A percentile compares a stretch with the other conserved stretches of the same genome.
phyloP scores from a whole-genome alignment of 1,140 invertebrate species.

The Panagrolaimus sp. region DNA sequence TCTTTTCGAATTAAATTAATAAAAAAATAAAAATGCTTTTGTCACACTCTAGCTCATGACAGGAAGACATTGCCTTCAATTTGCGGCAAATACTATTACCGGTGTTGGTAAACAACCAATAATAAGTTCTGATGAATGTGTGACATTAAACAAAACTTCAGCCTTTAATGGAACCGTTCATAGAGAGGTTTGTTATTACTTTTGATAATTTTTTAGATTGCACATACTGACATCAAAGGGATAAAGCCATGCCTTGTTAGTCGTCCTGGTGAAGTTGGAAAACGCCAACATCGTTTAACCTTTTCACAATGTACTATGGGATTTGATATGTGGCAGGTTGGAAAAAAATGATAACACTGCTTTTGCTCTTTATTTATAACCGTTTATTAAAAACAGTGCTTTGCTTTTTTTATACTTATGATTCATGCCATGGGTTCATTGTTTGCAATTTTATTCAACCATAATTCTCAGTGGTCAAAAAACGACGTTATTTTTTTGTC shows the following conservation, averaged over 20 bases:
- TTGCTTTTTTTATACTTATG: too few relatives aligned
- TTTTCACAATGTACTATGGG: slow-evolving; percentile 49
- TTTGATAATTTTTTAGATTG: slow-evolving; percentile 38
- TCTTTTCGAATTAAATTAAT: background rate
- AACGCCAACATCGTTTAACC: slow-evolving; percentile 37
- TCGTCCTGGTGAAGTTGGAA: slow-evolving; percentile 31
- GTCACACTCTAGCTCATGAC: slow-evolving; percentile 18
- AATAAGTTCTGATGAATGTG: slow-evolving; percentile 7
- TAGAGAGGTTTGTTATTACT: slow-evolving; percentile 33
- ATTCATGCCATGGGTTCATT: too few relatives aligned
- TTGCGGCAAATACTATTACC: slow-evolving; percentile 18
- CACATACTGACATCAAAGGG: background rate
- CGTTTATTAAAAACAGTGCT: background rate
- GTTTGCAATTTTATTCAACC: too few relatives aligned
- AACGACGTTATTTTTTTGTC: too few relatives aligned
- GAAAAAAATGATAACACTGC: background rate
- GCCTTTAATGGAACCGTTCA: slow-evolving; percentile 25
- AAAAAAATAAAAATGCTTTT: background rate
- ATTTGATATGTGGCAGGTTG: slow-evolving; percentile 57
- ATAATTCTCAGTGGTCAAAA: too few relatives aligned
- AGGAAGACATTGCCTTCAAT: slow-evolving; percentile 13
- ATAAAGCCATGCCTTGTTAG: slow-evolving; percentile 35
- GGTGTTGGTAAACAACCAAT: slow-evolving; percentile 17
- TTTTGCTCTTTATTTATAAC: too few relatives aligned
- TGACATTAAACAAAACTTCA: slow-evolving; percentile 8